Base-by-base conservation (phyloP, 2,888 invertebrate genomes). In the Nezara viridula region DNA sequence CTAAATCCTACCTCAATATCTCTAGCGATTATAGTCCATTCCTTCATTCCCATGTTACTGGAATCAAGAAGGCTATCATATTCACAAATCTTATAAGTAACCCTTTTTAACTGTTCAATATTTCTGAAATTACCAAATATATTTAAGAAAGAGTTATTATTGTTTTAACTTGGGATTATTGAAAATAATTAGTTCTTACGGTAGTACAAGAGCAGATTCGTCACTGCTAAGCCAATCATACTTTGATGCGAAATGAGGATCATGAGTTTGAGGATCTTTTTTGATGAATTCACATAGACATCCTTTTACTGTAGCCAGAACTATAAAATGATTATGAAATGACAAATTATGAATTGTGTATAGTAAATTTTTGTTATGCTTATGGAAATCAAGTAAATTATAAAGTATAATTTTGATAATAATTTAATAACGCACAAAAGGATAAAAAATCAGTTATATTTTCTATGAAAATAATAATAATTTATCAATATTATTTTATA, bases 1-100 rank as follows among this genome's bases (percentile, higher is more conserved):
- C 7, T 27, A 60, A 27, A 27, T 60, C 32, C 92, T 93, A 98
- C 98, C 94, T 96, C 94, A 90, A 99, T 96, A 92, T 98, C 97
- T 91, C 95, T 94, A 0, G 98, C 98, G 89, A 99, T 98, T 91
- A 94, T 94, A 77, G 96, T 96, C 98, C 98, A 99, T 91, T 98
- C 97, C 77, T 95, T 95, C 93, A 96, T 96, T 0, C 96, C 96
- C 97, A 99, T 98, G 92, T 99, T 98, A 89, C 98, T 97, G 0
- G 98, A 98, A 92, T 99, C 99, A 91, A 98, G 93, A 0, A 99
- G 94, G 0, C 96, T 97, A 47, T 96, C 95, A 92, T 98, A 99
- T 93, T 99, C 99, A 77, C 95, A 93, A 73, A 98, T 95, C 91
- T 95, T 95, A 92, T 98, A 98, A 47, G 96, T 93, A 81, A 97